Percentiles rank a stretch among this genome's conserved stretches.
Evolutionary conservation across 2,797 vertebrate genomes (phyloP).

Genomic region (Epinephelus awoara): DNA sequence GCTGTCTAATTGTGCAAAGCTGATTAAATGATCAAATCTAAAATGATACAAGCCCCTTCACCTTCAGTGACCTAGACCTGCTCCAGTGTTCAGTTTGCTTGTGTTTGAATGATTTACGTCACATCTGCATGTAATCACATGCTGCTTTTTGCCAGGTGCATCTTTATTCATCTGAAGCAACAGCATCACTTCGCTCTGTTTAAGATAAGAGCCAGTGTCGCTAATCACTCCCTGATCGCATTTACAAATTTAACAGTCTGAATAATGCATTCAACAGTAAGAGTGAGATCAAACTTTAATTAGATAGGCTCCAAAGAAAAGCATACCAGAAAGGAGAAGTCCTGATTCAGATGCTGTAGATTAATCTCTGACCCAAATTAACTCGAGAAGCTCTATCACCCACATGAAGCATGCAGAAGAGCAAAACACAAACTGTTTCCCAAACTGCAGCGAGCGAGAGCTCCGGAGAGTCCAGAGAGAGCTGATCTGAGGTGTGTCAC

Average conservation of each 20-base stretch:
- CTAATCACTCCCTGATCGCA: not conserved
- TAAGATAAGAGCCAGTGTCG: not conserved
- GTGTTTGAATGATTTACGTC: not conserved
- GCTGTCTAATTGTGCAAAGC: constrained; percentile 4
- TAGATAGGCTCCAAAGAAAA: not conserved
- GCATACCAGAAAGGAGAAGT: not conserved
- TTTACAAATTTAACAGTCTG: not conserved
- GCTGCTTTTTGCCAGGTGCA: not conserved
- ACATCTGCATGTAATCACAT: constrained; percentile 4
- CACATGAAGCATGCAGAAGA: not conserved
- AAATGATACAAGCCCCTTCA: not conserved
- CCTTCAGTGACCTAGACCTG: not conserved
- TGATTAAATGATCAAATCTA: constrained; percentile 14
- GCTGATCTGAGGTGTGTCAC: not conserved
- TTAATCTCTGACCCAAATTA: not conserved
- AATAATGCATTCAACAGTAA: not conserved
- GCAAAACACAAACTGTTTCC: not conserved
- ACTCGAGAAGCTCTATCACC: not conserved
- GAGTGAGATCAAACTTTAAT: not conserved
- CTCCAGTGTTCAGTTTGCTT: not conserved
- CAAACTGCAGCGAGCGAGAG: too few species aligned
- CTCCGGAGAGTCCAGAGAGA: too few species aligned
- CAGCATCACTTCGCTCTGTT: not conserved
- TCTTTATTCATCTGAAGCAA: not conserved
- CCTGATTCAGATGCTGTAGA: not conserved